Base-by-base conservation (phyloP, 2,113 vertebrate species). In the Lota lota region DNA sequence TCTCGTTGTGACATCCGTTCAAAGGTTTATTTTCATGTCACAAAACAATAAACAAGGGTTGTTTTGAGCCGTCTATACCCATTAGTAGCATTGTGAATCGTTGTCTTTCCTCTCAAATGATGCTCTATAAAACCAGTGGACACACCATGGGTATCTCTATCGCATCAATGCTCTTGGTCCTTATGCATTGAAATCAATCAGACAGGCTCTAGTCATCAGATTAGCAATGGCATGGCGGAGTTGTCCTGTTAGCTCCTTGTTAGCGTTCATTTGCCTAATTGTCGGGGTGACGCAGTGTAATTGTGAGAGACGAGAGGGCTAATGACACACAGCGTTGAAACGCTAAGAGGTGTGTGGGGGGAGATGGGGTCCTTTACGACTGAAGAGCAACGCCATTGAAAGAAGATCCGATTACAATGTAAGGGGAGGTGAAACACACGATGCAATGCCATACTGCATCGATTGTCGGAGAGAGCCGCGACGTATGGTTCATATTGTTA, bases 231-330 rank as follows among this genome's bases (percentile, higher is more conserved):
- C 66, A 61, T 72, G 59, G 74, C 64, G 74, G 82, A 84, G 66
- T 67, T 78, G 74, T 81, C 86, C 81, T 81, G 81, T 79, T 75
- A 81, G 79, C 73, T 24, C 54, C 81, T 87, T 82, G 90, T 90
- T 86, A 88, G 82, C 75, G 63, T 10, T 61, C 24, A 61, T 22
- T 61, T 72, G 75, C 72, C 83, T 90, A 91, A 92, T 91, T 89
- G 87, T 88, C 80, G 81, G 72, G 63, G 79, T 85, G 72, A 87
- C 69, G n/a, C 78, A 70, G 57, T 76, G 61, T 84, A 88, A 90
- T 85, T 87, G 74, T 67, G 63, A 75, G 64, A 83, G 75, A 87
- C 78, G 24, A 61, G 18, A 18, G 81, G 66, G 76, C 68, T 67
- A 61, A 64, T 81, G 68, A 85, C 83, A 85, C 73, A 58, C 67